Evolutionary conservation across 2,888 invertebrate species (phyloP), one percentile per base, ranked within the genome.

Genomic region (Formica aserva): DNA sequence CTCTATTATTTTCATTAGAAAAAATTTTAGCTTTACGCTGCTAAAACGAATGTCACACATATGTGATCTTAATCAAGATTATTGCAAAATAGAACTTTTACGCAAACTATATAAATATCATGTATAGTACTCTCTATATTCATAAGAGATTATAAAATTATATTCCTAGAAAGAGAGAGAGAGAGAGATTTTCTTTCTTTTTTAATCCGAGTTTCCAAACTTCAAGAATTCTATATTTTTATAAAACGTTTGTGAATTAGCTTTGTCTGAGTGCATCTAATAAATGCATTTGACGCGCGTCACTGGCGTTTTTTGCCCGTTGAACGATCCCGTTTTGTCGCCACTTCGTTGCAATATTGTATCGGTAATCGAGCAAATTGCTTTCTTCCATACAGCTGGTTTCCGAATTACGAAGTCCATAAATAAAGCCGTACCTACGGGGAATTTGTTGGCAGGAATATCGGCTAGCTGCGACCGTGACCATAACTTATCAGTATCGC

Each of bases 351-450:
- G 76, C 60, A 66, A 84, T 86, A 84, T 89, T 84, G 89, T 84
- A 88, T 87, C 75, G 87, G 77, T 71, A 71, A 63, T 62, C 84
- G 81, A 87, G 87, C 89, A 85, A 89, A 89, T 88, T 89, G 87
- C 89, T 88, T 88, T 85, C 89, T 85, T 82, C 85, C 84, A 80
- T 85, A 83, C 75, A 65, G 55, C 81, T 84, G 86, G 82, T 89
- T 88, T 88, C 85, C 85, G 87, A 87, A 89, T 88, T 83, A 88
- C 89, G 83, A 85, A 83, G 84, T 83, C 88, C 88, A 87, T 89
- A 89, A 89, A 89, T 89, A 88, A 66, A 66, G 57, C 29, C 71
- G 62, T 72, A 67, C 63, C 84, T 85, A 82, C 35, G 76, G 84
- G 82, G 82, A 88, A 89, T 89, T 88, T 87, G 85, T 85, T 81